Base-by-base conservation (phyloP, 2,797 vertebrate species). In the Meriones psammophilus region DNA sequence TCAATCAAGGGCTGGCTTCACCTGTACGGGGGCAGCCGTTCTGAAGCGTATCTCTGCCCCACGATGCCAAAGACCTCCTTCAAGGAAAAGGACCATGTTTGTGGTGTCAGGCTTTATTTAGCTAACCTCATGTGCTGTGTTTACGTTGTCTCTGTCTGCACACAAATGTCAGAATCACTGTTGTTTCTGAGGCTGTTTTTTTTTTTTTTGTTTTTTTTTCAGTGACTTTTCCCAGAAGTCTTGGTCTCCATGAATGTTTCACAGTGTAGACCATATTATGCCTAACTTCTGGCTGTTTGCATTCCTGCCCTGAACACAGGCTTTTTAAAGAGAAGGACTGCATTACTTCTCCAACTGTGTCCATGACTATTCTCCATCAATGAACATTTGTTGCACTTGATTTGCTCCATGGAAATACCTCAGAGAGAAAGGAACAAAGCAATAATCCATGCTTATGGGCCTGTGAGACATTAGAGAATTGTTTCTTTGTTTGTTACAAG, bases 401-500 rank as follows among this genome's bases (percentile, higher is more conserved):
- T 10, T 30, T 46, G n/a, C 62, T 96, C 88, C 66, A 80, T 88
- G 84, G 76, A 83, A 62, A 87, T 64, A 83, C 2, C 30, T 91
- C 54, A 89, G 33, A 88, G 58, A 95, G 76, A 77, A 79, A 95
- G 62, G 10, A 42, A 42, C 20, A 42, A 58, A 74, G 36, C 26
- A 42, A 42, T 60, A 88, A 13, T 74, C 33, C 14, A 1, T 46
- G 10, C 20, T 30, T 50, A 0, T 28, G 30, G 69, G 28, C 30
- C 36, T 42, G 5, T 42, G 33, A 33, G 24, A 69, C 62, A 15
- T 90, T 88, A 91, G 84, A 88, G 78, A 30, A 69, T 4, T 80
- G 30, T 62, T 46, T 28, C 5, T 42, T 42, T 42, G 42, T 42
- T 42, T 42, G 6, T 42, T 42, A 50, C 50, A 50, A 88, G 92